Evolutionary conservation across 2,797 vertebrate genomes (phyloP), one percentile per base, ranked within the genome.

Genomic region (Mus caroli): DNA sequence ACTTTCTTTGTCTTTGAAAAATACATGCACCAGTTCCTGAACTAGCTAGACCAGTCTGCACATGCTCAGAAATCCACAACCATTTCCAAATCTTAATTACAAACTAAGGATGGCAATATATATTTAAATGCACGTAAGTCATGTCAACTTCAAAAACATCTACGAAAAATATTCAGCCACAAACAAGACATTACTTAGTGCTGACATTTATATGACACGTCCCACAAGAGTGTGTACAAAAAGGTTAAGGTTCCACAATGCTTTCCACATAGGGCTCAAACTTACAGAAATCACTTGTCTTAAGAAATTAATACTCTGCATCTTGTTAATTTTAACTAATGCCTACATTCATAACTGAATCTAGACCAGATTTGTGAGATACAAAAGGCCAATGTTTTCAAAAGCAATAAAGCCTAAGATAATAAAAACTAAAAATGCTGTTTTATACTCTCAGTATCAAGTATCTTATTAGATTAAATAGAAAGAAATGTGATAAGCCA

Each of bases 1-100:
- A 98, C 98, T 98, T 98, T 98, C 99, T 98, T 98, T 98, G 97
- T 98, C 98, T 97, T 97, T 98, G 98, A 99, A 99, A 98, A 99
- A 99, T 97, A 99, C 99, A 99, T 99, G 99, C 99, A 99, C 99
- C 98, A 98, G 98, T 98, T 98, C 98, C 98, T 98, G 97, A 98
- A 99, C 99, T 98, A 99, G 97, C 98, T 99, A 99, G 98, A 99
- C 98, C 98, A 98, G 98, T 99, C 98, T 99, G 99, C 98, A 99
- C 99, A 99, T 99, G 99, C 99, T 99, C 98, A 99, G 98, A 99
- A 99, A 99, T 99, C 98, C 99, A 99, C 98, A 98, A 98, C 99
- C 99, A 99, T 99, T 98, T 98, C 98, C 99, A 98, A 98, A 98
- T 98, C 98, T 98, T 98, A 98, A 98, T 99, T 98, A 99, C 98